These are phyloP conservation scores for Scrobipalpa atriplicella DNA, from an alignment of 2,888 invertebrate species.

Conservation along the genomic window DNA sequence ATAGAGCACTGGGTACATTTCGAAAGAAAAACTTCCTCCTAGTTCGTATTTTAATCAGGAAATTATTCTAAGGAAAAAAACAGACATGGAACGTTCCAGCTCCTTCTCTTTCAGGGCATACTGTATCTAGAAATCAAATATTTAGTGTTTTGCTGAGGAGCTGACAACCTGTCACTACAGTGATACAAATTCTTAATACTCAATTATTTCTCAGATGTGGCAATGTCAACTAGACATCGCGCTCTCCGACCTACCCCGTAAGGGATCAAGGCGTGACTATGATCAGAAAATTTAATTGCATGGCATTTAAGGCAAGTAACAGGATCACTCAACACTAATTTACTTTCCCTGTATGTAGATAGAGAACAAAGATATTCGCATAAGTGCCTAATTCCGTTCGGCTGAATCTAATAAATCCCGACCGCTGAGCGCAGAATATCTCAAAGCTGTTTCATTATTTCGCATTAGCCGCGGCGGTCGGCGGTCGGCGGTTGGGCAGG, in stretches of 20 bases:
- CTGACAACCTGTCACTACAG: no score
- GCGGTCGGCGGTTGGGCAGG: conserved; percentile 76
- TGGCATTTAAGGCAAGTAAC: background rate
- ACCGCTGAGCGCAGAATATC: conserved; percentile 68
- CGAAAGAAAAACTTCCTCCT: conserved; percentile 4
- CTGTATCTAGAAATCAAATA: no score
- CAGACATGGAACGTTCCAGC: no score
- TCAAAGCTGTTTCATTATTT: conserved; percentile 79
- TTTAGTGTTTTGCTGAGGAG: no score
- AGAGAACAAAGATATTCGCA: conserved; percentile 37
- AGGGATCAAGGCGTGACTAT: no score
- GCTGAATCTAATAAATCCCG: conserved; percentile 74
- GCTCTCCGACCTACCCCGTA: no score
- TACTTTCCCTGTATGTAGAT: background rate
- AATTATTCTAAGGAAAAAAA: background rate
- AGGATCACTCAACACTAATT: background rate
- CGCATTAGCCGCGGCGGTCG: conserved; percentile 63
- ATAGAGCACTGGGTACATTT: conserved; percentile 30
- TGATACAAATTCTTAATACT: no score
- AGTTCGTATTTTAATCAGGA: background rate
- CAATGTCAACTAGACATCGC: no score
- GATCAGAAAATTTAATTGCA: no score
- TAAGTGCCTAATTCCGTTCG: conserved; percentile 69
- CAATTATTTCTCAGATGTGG: no score
- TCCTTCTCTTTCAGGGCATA: no score